Evolutionary conservation across 2,113 vertebrate genomes (phyloP).

Genomic region (Myrmecophaga tridactyla): DNA sequence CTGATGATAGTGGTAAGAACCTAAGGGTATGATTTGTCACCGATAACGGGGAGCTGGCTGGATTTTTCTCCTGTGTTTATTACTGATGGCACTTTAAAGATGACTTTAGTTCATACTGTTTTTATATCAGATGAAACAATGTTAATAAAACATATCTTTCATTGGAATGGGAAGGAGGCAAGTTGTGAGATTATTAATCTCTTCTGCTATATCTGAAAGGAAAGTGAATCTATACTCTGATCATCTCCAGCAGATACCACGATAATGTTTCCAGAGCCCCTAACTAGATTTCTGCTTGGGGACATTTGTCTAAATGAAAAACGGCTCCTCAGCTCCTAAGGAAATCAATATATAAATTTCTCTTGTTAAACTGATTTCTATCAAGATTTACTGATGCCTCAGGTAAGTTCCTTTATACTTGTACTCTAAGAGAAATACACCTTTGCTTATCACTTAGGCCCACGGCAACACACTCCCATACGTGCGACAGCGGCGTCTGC

Average conservation of each 20-base stretch:
- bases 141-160: constrained; percentile 60
- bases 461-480: background rate
- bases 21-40: background rate
- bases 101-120: background rate
- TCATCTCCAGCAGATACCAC: background rate
- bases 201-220: constrained; percentile 14
- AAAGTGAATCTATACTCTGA: constrained; percentile 20
- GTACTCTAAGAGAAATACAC: constrained; percentile 21
- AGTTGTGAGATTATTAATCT: constrained; percentile 54
- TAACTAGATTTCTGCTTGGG: constrained; percentile 27
- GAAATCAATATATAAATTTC: constrained; percentile 65
- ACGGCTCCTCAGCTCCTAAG: background rate
- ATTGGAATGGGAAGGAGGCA: background rate
- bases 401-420: constrained; percentile 36
- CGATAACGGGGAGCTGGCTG: background rate
- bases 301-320: constrained; percentile 66
- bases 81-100: background rate
- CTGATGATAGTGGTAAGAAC: background rate
- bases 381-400: constrained; percentile 18
- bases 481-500: fast-evolving
- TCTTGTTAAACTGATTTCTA: constrained; percentile 35
- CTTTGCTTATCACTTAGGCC: background rate
- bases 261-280: background rate
- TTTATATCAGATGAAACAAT: constrained; percentile 34
- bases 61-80: background rate